Evolutionary conservation across 2,113 vertebrate species (phyloP).

Genomic region (Heterotilapia buettikoferi): DNA sequence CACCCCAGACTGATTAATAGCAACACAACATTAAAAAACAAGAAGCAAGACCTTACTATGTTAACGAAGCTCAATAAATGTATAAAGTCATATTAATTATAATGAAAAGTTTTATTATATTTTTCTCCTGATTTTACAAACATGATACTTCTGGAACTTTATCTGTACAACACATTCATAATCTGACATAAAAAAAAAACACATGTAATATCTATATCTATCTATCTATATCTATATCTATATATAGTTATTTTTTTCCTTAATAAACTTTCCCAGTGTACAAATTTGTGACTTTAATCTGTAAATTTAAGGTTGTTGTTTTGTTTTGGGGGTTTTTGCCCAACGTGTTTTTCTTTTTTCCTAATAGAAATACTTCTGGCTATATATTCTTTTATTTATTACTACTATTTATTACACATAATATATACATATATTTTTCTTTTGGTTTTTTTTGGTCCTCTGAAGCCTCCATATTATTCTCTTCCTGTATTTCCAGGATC

Average conservation of each 20-base stretch:
- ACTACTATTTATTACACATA: not conserved
- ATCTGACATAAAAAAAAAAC: not conserved
- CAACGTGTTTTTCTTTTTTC: not conserved
- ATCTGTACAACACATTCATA: not conserved
- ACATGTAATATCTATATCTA: too few relatives aligned
- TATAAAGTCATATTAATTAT: not conserved
- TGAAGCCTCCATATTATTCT: not conserved
- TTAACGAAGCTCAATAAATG: constrained; percentile 47
- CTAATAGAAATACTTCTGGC: not conserved
- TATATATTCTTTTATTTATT: not conserved
- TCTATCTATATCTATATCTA: too few relatives aligned
- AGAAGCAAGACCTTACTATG: not conserved
- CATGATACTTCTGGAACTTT: not conserved
- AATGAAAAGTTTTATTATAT: too few relatives aligned
- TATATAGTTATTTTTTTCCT: too few relatives aligned
- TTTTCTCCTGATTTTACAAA: not conserved
- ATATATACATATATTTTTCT: not conserved
- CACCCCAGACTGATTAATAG: not conserved
- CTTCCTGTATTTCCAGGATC: not conserved
- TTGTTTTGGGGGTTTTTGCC: too few relatives aligned
- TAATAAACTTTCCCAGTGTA: too few relatives aligned
- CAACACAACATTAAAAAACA: not conserved
- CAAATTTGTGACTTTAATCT: too few relatives aligned
- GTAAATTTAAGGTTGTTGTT: too few relatives aligned
- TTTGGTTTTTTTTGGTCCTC: not conserved